Base-by-base conservation (phyloP, 2,888 invertebrate genomes). In the Nomada ruficornis region DNA sequence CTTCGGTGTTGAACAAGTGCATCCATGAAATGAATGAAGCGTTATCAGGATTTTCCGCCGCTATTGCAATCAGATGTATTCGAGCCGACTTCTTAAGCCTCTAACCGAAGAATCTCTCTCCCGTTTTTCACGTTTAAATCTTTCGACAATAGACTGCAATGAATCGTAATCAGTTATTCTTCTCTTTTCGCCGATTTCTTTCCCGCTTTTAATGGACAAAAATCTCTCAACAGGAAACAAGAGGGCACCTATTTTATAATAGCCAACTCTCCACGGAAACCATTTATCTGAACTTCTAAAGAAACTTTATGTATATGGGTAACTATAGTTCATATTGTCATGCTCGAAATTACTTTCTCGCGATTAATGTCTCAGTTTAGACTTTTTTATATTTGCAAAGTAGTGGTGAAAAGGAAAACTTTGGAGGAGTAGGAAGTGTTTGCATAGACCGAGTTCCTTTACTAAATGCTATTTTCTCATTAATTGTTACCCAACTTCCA, bases 101-200 rank as follows among this genome's bases (percentile, higher is more conserved):
- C n/a, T n/a, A 13, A 15, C 2, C 44, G 60, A 64, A 69, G 64
- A 23, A 62, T 57, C 71, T 63, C 36, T 68, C 59, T 10, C 13
- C 57, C n/a, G 4, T 29, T 15, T 47, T 15, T 13, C 15, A 26
- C 23, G 47, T 15, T 7, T 47, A 47, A 47, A 80, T 67, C 57
- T 63, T 67, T 9, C 54, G 23, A 59, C 67, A 67, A 65, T 60
- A 29, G 50, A 29, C 20, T 52, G 50, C 67, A 64, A 75, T 82
- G 47, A 80, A 80, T 80, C 62, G 62, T 71, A 62, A 71, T 75
- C 57, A 69, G 69, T 57, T 69, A 69, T 75, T 60, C 29, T n/a
- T 50, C 36, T 55, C 62, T 20, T 26, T 57, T 26, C n/a, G 1
- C 11, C 7, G 13, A 3, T 11, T 10, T 50, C 20, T 65, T 64